phyloP scores from a whole-genome alignment of 1,140 invertebrate species.

The Drosophila rhopaloa region DNA sequence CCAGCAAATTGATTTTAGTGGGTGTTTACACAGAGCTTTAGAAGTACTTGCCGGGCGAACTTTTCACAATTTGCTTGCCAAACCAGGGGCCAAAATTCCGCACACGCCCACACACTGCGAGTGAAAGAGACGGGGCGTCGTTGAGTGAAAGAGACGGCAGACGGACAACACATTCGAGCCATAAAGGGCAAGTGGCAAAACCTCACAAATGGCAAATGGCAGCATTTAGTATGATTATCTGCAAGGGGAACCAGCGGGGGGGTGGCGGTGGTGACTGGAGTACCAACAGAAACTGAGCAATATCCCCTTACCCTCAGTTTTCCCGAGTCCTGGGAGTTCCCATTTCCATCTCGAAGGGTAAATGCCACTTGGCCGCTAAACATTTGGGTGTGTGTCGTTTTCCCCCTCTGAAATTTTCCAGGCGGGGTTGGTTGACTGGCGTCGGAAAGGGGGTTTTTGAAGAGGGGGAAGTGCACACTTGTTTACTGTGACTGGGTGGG shows the following conservation, averaged over 20 bases:
- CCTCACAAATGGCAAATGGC: constrained; percentile 84
- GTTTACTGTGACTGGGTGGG: constrained; percentile 30
- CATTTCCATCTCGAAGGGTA: constrained; percentile 55
- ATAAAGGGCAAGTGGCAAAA: constrained; percentile 83
- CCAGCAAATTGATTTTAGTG: constrained; percentile 84
- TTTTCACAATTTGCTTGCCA: constrained; percentile 77
- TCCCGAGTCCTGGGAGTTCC: constrained; percentile 6
- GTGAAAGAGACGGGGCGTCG: constrained; percentile 1
- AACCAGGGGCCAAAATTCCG: constrained; percentile 39
- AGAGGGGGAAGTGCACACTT: constrained; percentile 16
- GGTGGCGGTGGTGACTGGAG: constrained; percentile 17
- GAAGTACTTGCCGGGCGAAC: constrained; percentile 75
- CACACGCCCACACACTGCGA: constrained; percentile 43
- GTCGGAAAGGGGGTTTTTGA: not conserved
- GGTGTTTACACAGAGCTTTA: constrained; percentile 83
- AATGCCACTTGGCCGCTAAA: constrained; percentile 73
- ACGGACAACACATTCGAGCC: constrained; percentile 23
- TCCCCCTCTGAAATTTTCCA: constrained; percentile 15
- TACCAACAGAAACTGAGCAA: constrained; percentile 35
- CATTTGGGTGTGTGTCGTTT: constrained; percentile 62
- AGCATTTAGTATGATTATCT: constrained; percentile 83
- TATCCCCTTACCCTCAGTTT: constrained; percentile 12
- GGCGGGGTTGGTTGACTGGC: constrained; percentile 4
- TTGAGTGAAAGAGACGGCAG: constrained; percentile 17
- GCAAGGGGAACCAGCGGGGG: constrained; percentile 25